A percentile compares a stretch with the other conserved stretches of the same genome.
Evolutionary conservation across 2,113 vertebrate genomes (phyloP).

Genomic region (Vombatus ursinus): DNA sequence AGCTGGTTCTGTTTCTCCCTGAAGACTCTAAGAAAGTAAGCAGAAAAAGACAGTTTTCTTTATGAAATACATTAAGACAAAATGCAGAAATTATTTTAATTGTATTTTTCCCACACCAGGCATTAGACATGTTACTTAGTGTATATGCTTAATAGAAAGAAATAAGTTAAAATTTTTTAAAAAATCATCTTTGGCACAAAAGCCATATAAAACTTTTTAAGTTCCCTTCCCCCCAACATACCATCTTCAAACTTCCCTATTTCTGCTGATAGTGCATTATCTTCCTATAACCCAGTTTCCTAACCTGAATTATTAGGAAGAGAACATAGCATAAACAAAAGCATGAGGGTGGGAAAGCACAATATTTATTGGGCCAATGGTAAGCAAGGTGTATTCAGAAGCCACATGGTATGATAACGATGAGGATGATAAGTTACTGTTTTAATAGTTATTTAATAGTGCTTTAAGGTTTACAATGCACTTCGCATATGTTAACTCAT

Average conservation of each 20-base stretch:
- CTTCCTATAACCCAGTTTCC: neutral
- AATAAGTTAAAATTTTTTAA: neutral
- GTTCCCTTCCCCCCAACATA: neutral
- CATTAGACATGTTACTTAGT: neutral
- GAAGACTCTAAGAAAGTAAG: constrained; percentile 85
- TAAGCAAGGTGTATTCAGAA: neutral
- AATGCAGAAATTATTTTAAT: constrained; percentile 11
- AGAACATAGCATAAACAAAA: neutral
- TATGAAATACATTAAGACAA: constrained; percentile 2
- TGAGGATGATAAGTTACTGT: neutral
- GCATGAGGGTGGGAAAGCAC: neutral
- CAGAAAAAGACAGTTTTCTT: neutral
- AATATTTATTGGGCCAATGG: neutral
- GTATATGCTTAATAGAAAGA: neutral
- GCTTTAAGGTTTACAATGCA: neutral
- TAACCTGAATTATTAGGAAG: neutral
- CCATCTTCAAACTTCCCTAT: neutral
- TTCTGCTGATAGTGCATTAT: neutral
- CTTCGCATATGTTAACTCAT: neutral
- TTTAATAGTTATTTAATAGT: neutral
- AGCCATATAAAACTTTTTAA: neutral
- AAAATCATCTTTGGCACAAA: neutral
- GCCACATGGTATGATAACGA: no score
- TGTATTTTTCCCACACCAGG: neutral
- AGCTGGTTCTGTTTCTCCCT: constrained; percentile 95